Base-by-base conservation (phyloP, 2,888 invertebrate genomes). In the Leptura quadrifasciata region DNA sequence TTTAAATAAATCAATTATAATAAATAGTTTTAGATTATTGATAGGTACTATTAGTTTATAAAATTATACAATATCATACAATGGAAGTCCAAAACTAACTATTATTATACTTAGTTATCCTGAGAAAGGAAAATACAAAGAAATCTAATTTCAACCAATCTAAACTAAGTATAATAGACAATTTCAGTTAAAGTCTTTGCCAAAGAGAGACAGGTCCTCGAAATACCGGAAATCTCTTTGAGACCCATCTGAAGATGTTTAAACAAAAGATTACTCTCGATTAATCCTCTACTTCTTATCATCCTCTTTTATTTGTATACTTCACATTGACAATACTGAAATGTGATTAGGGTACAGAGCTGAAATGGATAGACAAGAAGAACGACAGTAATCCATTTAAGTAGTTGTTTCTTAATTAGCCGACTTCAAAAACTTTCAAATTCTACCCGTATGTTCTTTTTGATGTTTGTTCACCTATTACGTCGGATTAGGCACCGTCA, bases 311-410 rank as follows among this genome's bases (percentile, higher is more conserved):
- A 17, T 9, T 61, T 58, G 17, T 61, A 8, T 17, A 61, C 60
- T 4, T 47, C 47, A 47, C n/a, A 47, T 15, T 47, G 47, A 47
- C 47, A 47, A n/a, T 27, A 31, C 60, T 61, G 9, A 61, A 61
- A 61, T 27, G 60, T 31, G 31, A 31, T 61, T 61, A 61, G 31
- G 60, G 31, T 31, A 15, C 31, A 61, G 10, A 17, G 60, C 60
- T 61, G 31, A 61, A 61, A 61, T 31, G 31, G 2, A 31, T 17
- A 61, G 60, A 61, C 60, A 61, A 31, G 27, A 18, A 27, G 27
- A 27, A 9, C 60, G 10, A 15, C 47, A 47, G 15, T 47, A 60
- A 60, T 60, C 60, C 31, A 60, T 60, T 60, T 60, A 60, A 31
- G 31, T 27, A 31, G 18, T 31, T 61, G 27, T 15, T 60, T 61